A percentile compares a stretch with the other conserved stretches of the same genome.
phyloP scores from a whole-genome alignment of 2,113 vertebrate genomes.

The Zonotrichia leucophrys region DNA sequence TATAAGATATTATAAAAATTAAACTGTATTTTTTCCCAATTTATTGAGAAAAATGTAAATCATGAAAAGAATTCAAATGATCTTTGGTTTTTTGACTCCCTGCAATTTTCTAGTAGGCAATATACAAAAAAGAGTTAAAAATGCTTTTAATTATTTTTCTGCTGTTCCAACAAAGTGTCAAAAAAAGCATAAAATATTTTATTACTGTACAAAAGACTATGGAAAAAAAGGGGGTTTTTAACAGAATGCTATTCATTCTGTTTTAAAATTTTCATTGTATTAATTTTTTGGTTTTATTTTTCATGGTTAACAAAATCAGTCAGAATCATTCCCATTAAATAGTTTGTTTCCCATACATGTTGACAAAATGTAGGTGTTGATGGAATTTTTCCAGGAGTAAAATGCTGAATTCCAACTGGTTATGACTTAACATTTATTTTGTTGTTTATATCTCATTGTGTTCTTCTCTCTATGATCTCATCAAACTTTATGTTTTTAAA shows the following conservation, averaged over 20 bases:
- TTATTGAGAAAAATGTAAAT: background rate
- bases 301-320: background rate
- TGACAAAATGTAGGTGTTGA: background rate
- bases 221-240: accelerated
- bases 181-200: background rate
- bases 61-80: background rate
- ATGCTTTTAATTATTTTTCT: background rate
- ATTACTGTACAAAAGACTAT: accelerated
- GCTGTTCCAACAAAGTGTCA: background rate
- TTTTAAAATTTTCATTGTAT: background rate
- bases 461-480: background rate
- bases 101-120: background rate
- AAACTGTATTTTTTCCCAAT: accelerated
- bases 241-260: background rate
- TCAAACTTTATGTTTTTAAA: background rate
- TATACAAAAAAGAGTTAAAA: background rate
- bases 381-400: background rate
- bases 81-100: accelerated
- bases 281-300: background rate
- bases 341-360: background rate
- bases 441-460: background rate
- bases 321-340: background rate
- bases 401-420: background rate
- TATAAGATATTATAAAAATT: background rate
- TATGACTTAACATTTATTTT: background rate